Conservation (phyloP, 2,113 vertebrate genomes). For the Dinomys branickii region DNA sequence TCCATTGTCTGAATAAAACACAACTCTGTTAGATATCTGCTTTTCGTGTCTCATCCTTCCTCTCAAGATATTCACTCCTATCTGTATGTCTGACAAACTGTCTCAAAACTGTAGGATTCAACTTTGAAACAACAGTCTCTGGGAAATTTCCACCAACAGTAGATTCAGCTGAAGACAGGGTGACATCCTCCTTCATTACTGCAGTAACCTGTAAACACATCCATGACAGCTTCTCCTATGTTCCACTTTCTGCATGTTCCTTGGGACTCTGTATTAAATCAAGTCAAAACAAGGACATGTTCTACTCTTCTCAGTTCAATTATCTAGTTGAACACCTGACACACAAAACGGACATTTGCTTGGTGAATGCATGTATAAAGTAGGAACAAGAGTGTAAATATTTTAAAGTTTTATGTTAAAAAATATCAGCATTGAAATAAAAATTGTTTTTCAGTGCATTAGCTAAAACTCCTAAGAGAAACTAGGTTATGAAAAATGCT, state of each 20-base stretch:
- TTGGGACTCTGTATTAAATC: background rate
- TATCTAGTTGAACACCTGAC: background rate
- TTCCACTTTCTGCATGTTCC: background rate
- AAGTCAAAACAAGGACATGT: background rate
- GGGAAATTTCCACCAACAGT: background rate
- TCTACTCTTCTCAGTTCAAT: background rate
- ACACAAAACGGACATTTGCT: background rate
- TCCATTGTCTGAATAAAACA: background rate
- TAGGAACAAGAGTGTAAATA: background rate
- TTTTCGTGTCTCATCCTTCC: background rate
- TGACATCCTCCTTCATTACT: background rate
- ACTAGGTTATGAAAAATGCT: background rate
- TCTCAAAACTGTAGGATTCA: background rate
- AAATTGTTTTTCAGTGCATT: background rate
- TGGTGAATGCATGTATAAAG: background rate
- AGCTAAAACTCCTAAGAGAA: background rate
- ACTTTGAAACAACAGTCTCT: background rate
- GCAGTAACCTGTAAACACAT: too few species aligned
- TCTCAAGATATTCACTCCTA: background rate
- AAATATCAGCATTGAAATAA: background rate
- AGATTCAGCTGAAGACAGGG: background rate
- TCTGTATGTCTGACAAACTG: background rate
- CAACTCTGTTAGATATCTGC: background rate
- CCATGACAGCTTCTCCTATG: background rate
- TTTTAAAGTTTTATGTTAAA: background rate